Evolutionary conservation across 1,140 invertebrate species (phyloP).

Genomic region (Drosophila cardini): DNA sequence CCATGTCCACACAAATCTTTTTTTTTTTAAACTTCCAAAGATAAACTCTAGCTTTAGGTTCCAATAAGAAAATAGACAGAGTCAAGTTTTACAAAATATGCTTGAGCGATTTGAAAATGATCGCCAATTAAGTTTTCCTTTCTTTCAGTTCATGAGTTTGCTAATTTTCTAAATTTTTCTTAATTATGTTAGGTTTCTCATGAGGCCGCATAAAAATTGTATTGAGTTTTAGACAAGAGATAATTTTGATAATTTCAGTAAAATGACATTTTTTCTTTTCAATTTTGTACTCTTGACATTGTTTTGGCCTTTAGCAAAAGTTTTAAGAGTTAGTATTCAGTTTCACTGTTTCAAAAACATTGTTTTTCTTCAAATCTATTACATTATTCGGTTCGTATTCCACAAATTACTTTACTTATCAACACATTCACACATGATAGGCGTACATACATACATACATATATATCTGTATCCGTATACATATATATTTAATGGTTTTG

Average conservation of each 20-base stretch:
- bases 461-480: conserved; percentile 18
- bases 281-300: conserved; percentile 38
- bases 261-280: conserved; percentile 18
- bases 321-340: conserved; percentile 1
- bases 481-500: conserved; percentile 8
- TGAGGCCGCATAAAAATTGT: not conserved
- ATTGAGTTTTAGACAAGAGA: conserved; percentile 10
- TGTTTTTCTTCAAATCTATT: conserved; percentile 10
- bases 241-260: conserved; percentile 10
- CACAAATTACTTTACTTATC: conserved; percentile 36
- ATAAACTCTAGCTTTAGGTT: conserved; percentile 22
- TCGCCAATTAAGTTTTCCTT: conserved; percentile 24
- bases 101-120: conserved; percentile 19
- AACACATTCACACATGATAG: conserved; percentile 34
- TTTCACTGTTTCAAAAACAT: conserved; percentile 11
- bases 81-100: conserved; percentile 48
- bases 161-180: conserved; percentile 18
- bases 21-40: conserved; percentile 17
- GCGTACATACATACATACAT: conserved; percentile 16
- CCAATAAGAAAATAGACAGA: conserved; percentile 50
- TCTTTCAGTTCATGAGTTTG: conserved; percentile 3
- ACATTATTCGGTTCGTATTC: conserved; percentile 28
- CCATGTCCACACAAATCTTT: too few relatives aligned
- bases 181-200: conserved; percentile 9
- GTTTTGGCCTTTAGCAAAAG: conserved; percentile 12